These are phyloP conservation scores for Spondyliosoma cantharus DNA, from an alignment of 2,797 vertebrate genomes.

Conservation along the genomic window DNA sequence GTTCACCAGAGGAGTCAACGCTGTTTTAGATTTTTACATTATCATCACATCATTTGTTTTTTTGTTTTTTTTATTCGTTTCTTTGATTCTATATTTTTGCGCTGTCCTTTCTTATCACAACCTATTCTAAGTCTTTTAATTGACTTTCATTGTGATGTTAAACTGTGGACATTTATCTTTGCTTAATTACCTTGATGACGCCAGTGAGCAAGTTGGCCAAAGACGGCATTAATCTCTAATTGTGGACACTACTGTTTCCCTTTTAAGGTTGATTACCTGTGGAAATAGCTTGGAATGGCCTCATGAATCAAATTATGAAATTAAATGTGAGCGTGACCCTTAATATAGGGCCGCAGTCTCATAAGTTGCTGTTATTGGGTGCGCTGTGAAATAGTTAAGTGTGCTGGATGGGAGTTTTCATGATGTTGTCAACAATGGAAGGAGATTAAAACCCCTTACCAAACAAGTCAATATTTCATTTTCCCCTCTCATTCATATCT, in stretches of 20 bases:
- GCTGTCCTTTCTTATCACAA: not conserved
- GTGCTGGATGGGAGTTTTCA: conserved; percentile 61
- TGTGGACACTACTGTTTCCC: conserved; percentile 75
- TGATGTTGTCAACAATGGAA: conserved; percentile 62
- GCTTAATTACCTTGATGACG: conserved; percentile 77
- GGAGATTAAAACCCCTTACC: conserved; percentile 62
- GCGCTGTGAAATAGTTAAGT: conserved; percentile 58
- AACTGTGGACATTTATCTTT: conserved; percentile 77
- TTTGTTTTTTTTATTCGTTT: not conserved
- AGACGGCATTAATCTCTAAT: conserved; percentile 79
- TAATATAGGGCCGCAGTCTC: conserved; percentile 62
- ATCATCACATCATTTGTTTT: conserved; percentile 1
- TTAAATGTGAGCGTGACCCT: conserved; percentile 76
- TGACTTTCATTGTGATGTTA: conserved; percentile 77
- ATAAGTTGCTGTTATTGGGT: conserved; percentile 26
- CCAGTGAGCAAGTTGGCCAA: conserved; percentile 71
- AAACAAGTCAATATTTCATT: conserved; percentile 77
- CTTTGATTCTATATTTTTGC: not conserved
- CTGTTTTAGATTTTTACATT: not conserved
- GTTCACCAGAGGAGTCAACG: conserved; percentile 41
- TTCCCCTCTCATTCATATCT: conserved; percentile 65
- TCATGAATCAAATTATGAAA: conserved; percentile 82
- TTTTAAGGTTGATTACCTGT: conserved; percentile 84
- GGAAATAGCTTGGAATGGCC: conserved; percentile 79
- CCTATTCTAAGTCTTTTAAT: conserved; percentile 69